Evolutionary conservation across 2,888 invertebrate species (phyloP), one percentile per base, ranked within the genome.

Genomic region (Lasioglossum marginatum): DNA sequence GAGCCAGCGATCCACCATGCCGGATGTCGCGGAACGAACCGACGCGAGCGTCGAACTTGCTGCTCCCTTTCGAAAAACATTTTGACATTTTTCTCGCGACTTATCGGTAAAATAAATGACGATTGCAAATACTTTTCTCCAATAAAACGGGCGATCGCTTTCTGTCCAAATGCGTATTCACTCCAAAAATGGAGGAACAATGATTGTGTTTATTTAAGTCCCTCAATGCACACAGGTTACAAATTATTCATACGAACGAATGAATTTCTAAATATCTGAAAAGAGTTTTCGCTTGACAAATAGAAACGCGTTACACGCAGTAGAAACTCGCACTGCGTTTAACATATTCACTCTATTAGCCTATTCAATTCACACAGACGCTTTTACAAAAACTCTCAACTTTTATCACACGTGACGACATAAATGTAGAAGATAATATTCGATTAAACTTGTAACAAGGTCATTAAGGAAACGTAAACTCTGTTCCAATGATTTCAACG

Each of bases 11-110:
- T 74, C 16, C 78, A 31, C 45, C 52, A 19, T 60, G 74, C 76
- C 43, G 76, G 76, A 77, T 66, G 76, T 77, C 76, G 72, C 45
- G 70, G 57, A 70, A 82, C 40, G 68, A 68, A 45, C 43, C 45
- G 16, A 45, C 45, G 45, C 45, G 45, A 45, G 10, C 68, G 68
- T 68, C 68, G 68, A 68, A 68, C 68, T 63, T 63, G 31, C 31
- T 19, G 19, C 19, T 63, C 8, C 63, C 63, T 63, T 31, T 63
- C 31, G 31, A 31, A 63, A 63, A 19, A 63, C 34, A 4, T 23
- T 19, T 34, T 8, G 37, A 23, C 19, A 68, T 34, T 68, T 37
- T 37, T 68, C 8, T 34, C 23, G 66, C 34, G 6, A 23, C 31
- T 6, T 31, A n/a, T 16, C 31, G 31, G 16, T 16, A 16, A 31